Evolutionary conservation across 2,113 vertebrate genomes (phyloP), one percentile per base, ranked within the genome.

Genomic region (Limanda limanda): DNA sequence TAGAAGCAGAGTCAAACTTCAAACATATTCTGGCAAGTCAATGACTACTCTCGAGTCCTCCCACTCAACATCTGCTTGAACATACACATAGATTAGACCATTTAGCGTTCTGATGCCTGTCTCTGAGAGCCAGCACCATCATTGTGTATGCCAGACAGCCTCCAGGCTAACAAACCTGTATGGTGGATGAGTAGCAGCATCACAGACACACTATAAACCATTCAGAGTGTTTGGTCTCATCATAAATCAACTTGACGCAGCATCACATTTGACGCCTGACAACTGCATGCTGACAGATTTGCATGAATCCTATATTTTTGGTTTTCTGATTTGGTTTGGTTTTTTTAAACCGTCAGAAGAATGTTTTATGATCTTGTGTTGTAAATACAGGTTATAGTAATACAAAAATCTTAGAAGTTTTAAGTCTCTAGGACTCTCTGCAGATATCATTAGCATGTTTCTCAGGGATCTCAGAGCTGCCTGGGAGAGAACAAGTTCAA

Each of bases 61-160:
- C 83, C 70, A 81, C 85, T 71, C 79, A 83, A 85, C 85, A 90
- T 87, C 83, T 85, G 83, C 74, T 76, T 4, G n/a, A 81, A 71
- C 51, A 10, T 31, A 31, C 68, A 62, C 70, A 61, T 47, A 51
- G 70, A 86, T 86, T 67, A 71, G 47, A 63, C 62, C 18, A 51
- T 65, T 51, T 31, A 2, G 25, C n/a, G 17, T 20, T 59, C 52
- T 31, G 55, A 78, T 27, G 69, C 57, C 65, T 17, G 70, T 76
- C 35, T 62, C 3, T 57, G 78, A 79, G 60, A 75, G 54, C 42
- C 24, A 45, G 21, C 23, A 8, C 56, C 59, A 9, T 56, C 27
- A 57, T 35, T 61, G 55, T 74, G 25, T 71, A 21, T 77, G 37
- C 63, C 15, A 88, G 84, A 82, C 76, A 68, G 67, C 59, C 74